These are phyloP conservation scores for Muntiacus muntjak DNA, from an alignment of 2,113 vertebrate genomes.

Conservation along the genomic window DNA sequence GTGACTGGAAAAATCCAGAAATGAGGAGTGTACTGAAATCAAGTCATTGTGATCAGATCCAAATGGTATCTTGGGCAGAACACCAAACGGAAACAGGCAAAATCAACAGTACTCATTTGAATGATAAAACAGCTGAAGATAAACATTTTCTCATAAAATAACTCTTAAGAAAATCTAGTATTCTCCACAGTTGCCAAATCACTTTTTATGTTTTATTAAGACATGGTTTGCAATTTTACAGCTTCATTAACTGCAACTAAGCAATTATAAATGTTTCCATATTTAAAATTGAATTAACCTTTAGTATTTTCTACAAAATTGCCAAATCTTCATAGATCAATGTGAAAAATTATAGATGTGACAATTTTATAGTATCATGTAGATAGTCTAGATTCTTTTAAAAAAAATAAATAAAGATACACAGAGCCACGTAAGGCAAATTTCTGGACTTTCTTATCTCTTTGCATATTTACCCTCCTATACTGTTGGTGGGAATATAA, in stretches of 20 bases:
- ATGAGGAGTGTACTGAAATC: neutral
- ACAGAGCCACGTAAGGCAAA: neutral
- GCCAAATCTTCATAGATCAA: neutral
- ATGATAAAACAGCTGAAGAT: neutral
- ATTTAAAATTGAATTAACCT: neutral
- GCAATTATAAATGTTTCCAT: neutral
- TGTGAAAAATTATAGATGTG: neutral
- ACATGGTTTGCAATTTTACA: neutral
- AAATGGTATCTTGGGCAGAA: conserved; percentile 23
- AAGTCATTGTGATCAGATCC: neutral
- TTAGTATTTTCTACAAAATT: neutral
- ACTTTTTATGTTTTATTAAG: neutral
- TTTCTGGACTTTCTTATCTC: neutral
- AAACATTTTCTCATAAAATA: neutral
- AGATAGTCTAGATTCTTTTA: neutral
- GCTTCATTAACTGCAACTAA: neutral
- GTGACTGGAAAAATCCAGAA: conserved; percentile 33
- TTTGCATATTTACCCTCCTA: neutral
- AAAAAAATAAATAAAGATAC: neutral
- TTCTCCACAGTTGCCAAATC: neutral
- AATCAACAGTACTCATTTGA: conserved; percentile 24
- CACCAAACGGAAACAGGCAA: conserved; percentile 14
- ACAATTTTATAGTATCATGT: neutral
- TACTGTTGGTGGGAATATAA: neutral
- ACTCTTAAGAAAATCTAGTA: conserved; percentile 8